phyloP scores from a whole-genome alignment of 1,140 invertebrate species.

The Scaptomyza pallida region DNA sequence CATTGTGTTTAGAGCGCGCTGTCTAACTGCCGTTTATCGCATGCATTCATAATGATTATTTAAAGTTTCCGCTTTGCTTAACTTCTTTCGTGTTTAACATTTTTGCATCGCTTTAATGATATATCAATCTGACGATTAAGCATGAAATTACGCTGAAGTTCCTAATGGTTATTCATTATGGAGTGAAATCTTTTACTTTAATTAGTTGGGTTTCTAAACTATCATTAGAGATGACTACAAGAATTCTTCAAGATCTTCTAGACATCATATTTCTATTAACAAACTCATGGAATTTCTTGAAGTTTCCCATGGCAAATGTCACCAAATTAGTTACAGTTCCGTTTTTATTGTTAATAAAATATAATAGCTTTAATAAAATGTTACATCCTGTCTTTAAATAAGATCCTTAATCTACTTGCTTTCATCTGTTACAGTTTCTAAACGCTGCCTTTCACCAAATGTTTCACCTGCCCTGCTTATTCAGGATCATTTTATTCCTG shows the following conservation, averaged over 20 bases:
- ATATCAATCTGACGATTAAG: background rate
- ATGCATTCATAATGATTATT: slow-evolving; percentile 10
- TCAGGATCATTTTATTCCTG: slow-evolving; percentile 26
- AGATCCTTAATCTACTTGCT: slow-evolving; percentile 35
- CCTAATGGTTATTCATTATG: slow-evolving; percentile 1
- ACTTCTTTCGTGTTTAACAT: background rate
- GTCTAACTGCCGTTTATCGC: slow-evolving; percentile 20
- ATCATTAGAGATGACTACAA: too few species aligned
- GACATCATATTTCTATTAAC: background rate
- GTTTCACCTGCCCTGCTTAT: slow-evolving; percentile 31
- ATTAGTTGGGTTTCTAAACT: too few species aligned
- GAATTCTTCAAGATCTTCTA: background rate
- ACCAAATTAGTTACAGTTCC: background rate
- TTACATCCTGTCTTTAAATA: slow-evolving; percentile 33
- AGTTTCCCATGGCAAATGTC: background rate
- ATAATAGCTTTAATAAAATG: background rate
- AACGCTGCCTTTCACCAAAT: slow-evolving; percentile 30
- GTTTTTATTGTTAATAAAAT: background rate
- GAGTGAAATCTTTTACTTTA: background rate
- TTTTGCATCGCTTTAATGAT: background rate
- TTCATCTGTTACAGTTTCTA: slow-evolving; percentile 37
- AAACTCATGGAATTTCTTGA: too few species aligned
- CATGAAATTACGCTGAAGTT: background rate
- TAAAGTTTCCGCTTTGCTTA: background rate
- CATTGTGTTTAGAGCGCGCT: background rate